These are phyloP conservation scores for Lysiphlebus fabarum DNA, from an alignment of 1,140 invertebrate species.

Conservation along the genomic window DNA sequence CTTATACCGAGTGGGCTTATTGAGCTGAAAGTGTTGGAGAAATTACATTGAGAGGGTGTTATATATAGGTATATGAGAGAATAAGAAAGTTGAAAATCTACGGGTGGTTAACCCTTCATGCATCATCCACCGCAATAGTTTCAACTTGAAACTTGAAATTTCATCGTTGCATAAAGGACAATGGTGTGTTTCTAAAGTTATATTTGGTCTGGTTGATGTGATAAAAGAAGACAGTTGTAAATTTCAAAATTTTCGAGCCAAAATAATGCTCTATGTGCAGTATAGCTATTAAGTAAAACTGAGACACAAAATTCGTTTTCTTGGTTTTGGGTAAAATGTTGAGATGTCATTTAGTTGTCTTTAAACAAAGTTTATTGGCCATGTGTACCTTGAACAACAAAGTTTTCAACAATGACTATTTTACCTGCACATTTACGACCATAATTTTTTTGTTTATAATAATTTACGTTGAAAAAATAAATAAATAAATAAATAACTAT, in stretches of 20 bases:
- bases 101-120: slow-evolving; percentile 43
- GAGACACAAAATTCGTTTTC: slow-evolving; percentile 14
- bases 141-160: slow-evolving; percentile 33
- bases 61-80: too few species aligned
- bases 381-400: slow-evolving; percentile 13
- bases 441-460: too few species aligned
- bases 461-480: too few species aligned
- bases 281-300: not conserved
- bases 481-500: too few species aligned
- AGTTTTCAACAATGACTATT: slow-evolving; percentile 11
- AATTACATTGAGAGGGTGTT: slow-evolving; percentile 9
- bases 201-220: not conserved
- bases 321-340: slow-evolving; percentile 5
- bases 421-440: not conserved
- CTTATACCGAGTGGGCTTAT: not conserved
- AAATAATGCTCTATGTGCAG: too few species aligned
- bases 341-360: slow-evolving; percentile 38
- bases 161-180: slow-evolving; percentile 24
- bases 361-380: slow-evolving; percentile 39
- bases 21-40: not conserved
- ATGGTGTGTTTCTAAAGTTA: slow-evolving; percentile 15
- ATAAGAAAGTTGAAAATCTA: slow-evolving; percentile 19
- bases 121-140: slow-evolving; percentile 46
- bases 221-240: not conserved
- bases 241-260: too few species aligned